Evolutionary conservation across 1,140 invertebrate species (phyloP).

Genomic region (Dysdera silvatica): DNA sequence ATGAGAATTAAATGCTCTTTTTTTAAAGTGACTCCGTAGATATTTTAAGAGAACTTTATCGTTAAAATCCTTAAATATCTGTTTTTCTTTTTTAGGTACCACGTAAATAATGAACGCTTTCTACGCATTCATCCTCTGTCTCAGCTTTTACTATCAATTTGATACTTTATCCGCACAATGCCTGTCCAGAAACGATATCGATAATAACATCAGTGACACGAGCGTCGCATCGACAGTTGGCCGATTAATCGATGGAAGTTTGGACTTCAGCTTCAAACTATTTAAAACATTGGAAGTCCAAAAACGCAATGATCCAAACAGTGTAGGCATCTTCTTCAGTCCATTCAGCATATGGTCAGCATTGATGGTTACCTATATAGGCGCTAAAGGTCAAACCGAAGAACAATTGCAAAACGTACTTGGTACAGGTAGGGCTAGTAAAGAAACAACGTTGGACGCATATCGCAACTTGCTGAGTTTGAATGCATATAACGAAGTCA

Average conservation of each 20-base stretch:
- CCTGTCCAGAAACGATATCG: conserved; percentile 15
- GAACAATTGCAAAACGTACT: conserved; percentile 34
- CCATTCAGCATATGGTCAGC: conserved; percentile 35
- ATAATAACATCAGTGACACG: conserved; percentile 16
- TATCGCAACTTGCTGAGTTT: conserved; percentile 25
- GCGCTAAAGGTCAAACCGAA: conserved; percentile 38
- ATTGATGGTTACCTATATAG: conserved; percentile 34
- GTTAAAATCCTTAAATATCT: too few species aligned
- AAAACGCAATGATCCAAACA: conserved; percentile 2
- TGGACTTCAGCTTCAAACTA: conserved; percentile 15
- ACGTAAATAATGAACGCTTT: too few species aligned
- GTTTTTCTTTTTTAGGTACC: too few species aligned
- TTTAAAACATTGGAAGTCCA: conserved; percentile 12
- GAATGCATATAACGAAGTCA: conserved; percentile 35
- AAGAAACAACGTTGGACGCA: conserved; percentile 20
- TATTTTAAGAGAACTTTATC: too few species aligned
- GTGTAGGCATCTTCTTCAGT: conserved; percentile 30
- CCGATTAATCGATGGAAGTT: conserved; percentile 14
- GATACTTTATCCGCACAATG: too few species aligned
- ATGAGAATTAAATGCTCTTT: too few species aligned
- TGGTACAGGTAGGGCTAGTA: conserved; percentile 24
- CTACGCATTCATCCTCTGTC: too few species aligned
- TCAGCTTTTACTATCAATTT: too few species aligned
- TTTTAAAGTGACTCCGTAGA: too few species aligned
- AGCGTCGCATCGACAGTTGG: conserved; percentile 5